These are phyloP conservation scores for Xestia ashworthii DNA, from an alignment of 2,888 invertebrate genomes.

Conservation along the genomic window DNA sequence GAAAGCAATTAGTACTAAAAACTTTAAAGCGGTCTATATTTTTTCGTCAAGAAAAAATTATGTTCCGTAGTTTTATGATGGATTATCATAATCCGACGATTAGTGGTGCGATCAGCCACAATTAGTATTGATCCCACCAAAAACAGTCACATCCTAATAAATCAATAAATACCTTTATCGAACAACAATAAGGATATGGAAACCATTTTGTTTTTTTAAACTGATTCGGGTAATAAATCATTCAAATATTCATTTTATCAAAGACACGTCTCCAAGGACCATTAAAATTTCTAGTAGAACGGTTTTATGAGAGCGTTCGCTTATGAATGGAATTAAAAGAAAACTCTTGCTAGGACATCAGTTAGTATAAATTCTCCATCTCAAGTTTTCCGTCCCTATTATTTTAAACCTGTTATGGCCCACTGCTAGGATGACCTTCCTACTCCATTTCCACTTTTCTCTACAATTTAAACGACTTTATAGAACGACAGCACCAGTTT, in stretches of 20 bases:
- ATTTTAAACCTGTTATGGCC: neutral
- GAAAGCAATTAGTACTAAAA: conserved; percentile 30
- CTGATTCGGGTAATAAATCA: conserved; percentile 31
- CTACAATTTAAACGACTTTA: neutral
- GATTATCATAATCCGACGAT: conserved; percentile 63
- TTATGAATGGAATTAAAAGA: neutral
- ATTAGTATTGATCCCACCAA: conserved; percentile 56
- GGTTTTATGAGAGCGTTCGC: neutral
- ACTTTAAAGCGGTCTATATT: conserved; percentile 22
- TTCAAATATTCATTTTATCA: neutral
- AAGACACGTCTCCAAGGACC: neutral
- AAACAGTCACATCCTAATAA: conserved; percentile 52
- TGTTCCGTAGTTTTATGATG: conserved; percentile 53
- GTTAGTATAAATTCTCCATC: neutral
- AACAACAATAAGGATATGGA: conserved; percentile 9
- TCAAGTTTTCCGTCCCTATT: neutral
- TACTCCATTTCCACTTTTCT: neutral
- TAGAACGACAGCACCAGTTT: neutral
- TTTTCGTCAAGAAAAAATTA: conserved; percentile 17
- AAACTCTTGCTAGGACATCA: neutral
- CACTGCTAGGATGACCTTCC: neutral
- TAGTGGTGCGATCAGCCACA: conserved; percentile 46
- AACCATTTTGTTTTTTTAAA: conserved; percentile 2
- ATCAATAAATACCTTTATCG: conserved; percentile 45
- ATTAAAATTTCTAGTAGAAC: neutral